Evolutionary conservation across 2,797 vertebrate species (phyloP).

Genomic region (Lindbergichthys nudifrons): DNA sequence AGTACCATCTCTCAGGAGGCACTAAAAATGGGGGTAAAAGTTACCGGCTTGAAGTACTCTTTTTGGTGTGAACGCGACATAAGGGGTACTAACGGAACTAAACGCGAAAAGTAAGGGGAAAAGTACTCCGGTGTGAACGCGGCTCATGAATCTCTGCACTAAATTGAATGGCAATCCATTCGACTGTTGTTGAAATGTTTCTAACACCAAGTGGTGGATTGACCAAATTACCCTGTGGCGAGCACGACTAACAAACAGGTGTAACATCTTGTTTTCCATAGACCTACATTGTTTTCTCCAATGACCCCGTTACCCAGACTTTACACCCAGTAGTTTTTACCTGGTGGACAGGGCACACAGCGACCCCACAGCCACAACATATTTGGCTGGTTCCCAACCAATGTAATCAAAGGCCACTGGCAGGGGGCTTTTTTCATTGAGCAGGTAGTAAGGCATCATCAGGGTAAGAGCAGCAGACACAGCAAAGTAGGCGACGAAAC

Average conservation of each 20-base stretch:
- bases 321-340: conserved; percentile 56
- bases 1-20: no score
- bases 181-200: background rate
- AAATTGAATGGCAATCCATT: background rate
- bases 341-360: conserved; percentile 91
- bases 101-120: no score
- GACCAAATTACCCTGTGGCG: background rate
- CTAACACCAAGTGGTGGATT: background rate
- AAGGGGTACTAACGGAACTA: no score
- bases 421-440: conserved; percentile 85
- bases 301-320: background rate
- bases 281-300: background rate
- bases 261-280: background rate
- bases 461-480: conserved; percentile 91
- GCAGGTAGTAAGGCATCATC: conserved; percentile 91
- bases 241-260: background rate
- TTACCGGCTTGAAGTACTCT: no score
- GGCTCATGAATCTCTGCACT: background rate
- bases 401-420: conserved; percentile 87
- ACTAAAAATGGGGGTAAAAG: no score
- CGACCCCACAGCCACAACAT: conserved; percentile 87
- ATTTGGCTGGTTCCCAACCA: conserved; percentile 87
- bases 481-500: conserved; percentile 90
- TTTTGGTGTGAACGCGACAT: no score
- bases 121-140: no score